A percentile compares a stretch with the other conserved stretches of the same genome.
These are phyloP conservation scores for Enteromius fasciolatus DNA, from an alignment of 2,797 vertebrate species.

Conservation along the genomic window DNA sequence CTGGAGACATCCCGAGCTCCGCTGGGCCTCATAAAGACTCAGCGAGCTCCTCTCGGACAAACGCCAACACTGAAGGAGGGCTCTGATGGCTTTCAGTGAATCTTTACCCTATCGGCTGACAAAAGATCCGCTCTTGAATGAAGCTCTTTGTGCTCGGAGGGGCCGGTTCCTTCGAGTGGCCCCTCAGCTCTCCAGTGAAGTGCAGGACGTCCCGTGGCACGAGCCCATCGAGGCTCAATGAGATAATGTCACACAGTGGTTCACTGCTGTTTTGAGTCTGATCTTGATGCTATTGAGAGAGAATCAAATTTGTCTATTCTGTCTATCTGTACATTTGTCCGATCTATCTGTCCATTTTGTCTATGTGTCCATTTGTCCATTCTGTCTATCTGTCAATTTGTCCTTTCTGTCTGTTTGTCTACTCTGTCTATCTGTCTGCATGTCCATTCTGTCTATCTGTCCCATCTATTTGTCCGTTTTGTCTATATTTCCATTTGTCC, in stretches of 20 bases:
- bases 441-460: neutral
- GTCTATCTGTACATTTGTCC: neutral
- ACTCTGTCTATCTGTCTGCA: neutral
- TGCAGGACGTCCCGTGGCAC: constrained; percentile 50
- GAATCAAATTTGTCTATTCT: neutral
- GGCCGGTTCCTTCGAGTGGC: constrained; percentile 36
- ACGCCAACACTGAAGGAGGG: constrained; percentile 32
- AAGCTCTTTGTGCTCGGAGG: constrained; percentile 55
- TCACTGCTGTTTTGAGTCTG: neutral
- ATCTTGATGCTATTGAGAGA: neutral
- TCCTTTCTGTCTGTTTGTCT: neutral
- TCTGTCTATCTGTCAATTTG: neutral
- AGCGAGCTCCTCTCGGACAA: constrained; percentile 37
- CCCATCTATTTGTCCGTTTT: neutral
- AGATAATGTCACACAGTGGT: constrained; percentile 42
- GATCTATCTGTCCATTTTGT: neutral
- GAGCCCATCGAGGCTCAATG: constrained; percentile 28
- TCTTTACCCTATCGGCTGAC: constrained; percentile 54
- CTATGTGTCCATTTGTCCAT: neutral
- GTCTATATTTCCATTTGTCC: neutral
- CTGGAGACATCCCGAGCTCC: constrained; percentile 5
- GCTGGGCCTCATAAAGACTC: constrained; percentile 42
- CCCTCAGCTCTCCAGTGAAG: constrained; percentile 52
- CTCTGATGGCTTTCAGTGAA: constrained; percentile 50
- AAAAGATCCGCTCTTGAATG: constrained; percentile 58